Evolutionary conservation across 2,888 invertebrate genomes (phyloP).

Genomic region (Scaptomyza parva): DNA sequence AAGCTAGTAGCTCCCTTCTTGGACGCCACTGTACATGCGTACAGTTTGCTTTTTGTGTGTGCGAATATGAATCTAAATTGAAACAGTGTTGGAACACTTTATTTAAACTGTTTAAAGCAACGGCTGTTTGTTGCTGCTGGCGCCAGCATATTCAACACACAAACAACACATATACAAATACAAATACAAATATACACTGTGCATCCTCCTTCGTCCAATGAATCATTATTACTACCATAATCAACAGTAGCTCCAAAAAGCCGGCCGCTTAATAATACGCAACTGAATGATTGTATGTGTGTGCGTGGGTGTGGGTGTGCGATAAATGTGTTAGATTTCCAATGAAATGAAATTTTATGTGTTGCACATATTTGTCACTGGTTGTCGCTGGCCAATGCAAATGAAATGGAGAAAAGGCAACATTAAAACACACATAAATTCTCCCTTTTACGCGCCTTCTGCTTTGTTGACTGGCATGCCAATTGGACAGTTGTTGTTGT

Average conservation of each 20-base stretch:
- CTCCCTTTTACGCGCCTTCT: constrained; percentile 5
- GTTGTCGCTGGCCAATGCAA: constrained; percentile 25
- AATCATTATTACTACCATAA: constrained; percentile 5
- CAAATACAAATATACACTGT: background rate
- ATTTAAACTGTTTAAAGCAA: constrained; percentile 59
- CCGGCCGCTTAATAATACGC: constrained; percentile 52
- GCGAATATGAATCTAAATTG: constrained; percentile 59
- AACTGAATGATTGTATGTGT: constrained; percentile 62
- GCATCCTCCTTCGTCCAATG: constrained; percentile 16
- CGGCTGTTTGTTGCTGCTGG: constrained; percentile 47
- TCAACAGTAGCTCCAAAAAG: constrained; percentile 10
- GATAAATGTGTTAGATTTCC: constrained; percentile 77
- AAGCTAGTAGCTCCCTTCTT: too few species aligned
- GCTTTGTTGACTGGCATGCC: constrained; percentile 37
- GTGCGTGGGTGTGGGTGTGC: constrained; percentile 12
- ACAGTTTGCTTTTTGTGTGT: constrained; percentile 21
- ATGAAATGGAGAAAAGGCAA: constrained; percentile 52
- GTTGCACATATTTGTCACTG: constrained; percentile 47
- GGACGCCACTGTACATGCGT: constrained; percentile 16
- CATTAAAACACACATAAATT: constrained; percentile 7
- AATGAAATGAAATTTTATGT: constrained; percentile 68
- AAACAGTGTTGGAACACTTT: constrained; percentile 67
- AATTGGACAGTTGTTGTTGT: background rate
- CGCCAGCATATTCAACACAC: constrained; percentile 64
- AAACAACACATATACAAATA: background rate